Conservation (phyloP, 2,888 invertebrate species). For the Drosophila parthenogenetica region DNA sequence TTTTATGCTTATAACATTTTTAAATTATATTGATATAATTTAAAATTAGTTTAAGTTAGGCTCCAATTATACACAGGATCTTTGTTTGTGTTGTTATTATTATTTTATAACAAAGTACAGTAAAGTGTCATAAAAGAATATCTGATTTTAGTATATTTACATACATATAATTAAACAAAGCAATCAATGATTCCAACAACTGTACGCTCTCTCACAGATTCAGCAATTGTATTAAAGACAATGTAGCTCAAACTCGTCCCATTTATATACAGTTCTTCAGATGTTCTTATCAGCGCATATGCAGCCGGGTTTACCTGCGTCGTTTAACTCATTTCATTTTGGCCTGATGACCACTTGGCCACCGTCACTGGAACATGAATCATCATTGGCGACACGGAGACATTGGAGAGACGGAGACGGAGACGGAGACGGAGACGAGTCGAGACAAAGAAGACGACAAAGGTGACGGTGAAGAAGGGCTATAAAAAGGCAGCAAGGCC, state of each 20-base stretch:
- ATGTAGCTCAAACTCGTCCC: neutral
- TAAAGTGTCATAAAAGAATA: no score
- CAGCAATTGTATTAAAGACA: neutral
- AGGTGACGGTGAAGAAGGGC: conserved; percentile 31
- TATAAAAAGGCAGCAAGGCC: conserved; percentile 60
- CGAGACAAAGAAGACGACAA: conserved; percentile 7
- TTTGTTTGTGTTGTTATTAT: no score
- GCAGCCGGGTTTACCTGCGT: conserved; percentile 63
- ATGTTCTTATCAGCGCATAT: conserved; percentile 52
- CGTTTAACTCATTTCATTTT: conserved; percentile 79
- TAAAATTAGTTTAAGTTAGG: no score
- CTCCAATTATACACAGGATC: no score
- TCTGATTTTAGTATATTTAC: no score
- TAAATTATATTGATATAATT: no score
- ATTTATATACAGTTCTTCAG: neutral
- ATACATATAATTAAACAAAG: no score
- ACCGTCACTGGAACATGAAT: conserved; percentile 65
- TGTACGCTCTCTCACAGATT: neutral
- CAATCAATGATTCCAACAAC: no score
- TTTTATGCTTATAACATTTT: no score
- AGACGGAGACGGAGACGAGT: conserved; percentile 46
- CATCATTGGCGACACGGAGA: conserved; percentile 77
- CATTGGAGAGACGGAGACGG: conserved; percentile 46
- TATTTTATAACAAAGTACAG: no score
- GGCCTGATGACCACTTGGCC: conserved; percentile 28